Base-by-base conservation (phyloP, 2,888 invertebrate species). In the Steromphala cineraria region DNA sequence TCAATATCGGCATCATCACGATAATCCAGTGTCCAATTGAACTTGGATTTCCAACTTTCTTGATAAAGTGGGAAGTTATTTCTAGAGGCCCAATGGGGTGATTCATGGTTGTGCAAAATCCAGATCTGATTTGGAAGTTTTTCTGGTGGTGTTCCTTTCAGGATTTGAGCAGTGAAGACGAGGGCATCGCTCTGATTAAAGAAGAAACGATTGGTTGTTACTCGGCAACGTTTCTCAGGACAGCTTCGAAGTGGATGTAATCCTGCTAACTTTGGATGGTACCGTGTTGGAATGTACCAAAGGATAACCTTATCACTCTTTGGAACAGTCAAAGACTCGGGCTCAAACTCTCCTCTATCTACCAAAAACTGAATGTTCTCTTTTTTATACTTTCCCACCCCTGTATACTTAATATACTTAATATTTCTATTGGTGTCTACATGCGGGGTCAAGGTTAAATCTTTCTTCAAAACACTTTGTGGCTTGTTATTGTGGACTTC, bases 331-430 rank as follows among this genome's bases (percentile, higher is more conserved):
- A 81, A 55, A 55, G 81, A 28, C 62, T 79, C 31, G 53, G 81
- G n/a, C 83, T 78, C 71, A 80, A 79, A 46, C 74, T 75, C 28
- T 81, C 81, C 10, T 84, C 80, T 53, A 40, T 83, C 53, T 83
- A 84, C 52, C 52, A 74, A 1, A 81, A 84, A 36, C 81, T 78
- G 80, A 79, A 78, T 46, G 36, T 55, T 17, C 78, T 71, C 17
- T 81, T 82, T 71, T 17, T 31, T 36, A 36, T 4, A 36, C 7
- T 7, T 36, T 2, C 36, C 36, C 36, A 36, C 36, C 7, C 36
- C 36, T 36, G 7, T 2, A 36, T 36, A 36, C 7, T 36, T 36
- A 7, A 7, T 36, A 36, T 7, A 36, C 36, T 36, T 36, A 36
- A 36, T 36, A 7, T 36, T 36, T 36, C 36, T 2, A 36, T 36